phyloP scores from a whole-genome alignment of 1,140 invertebrate species.

The Aphelinus atriplicis region DNA sequence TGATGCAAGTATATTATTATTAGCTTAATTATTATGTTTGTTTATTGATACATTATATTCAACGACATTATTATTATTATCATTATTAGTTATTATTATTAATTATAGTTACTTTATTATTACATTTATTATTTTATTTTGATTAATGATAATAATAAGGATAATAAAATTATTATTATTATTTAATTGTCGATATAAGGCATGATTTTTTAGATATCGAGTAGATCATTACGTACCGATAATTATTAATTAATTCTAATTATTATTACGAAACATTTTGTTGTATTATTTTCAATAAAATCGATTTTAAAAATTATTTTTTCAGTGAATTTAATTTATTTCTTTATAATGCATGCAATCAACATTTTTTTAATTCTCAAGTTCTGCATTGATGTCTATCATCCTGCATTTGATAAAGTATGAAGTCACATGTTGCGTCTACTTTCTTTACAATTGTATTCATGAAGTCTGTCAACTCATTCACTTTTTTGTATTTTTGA shows the following conservation, averaged over 20 bases:
- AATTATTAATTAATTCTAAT: conserved; percentile 65
- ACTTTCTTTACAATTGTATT: conserved; percentile 2
- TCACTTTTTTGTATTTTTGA: conserved; percentile 46
- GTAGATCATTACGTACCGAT: conserved; percentile 64
- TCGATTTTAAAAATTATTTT: conserved; percentile 62
- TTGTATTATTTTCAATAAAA: conserved; percentile 69
- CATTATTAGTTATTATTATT: conserved; percentile 52
- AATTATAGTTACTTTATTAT: conserved; percentile 53
- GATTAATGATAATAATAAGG: conserved; percentile 55
- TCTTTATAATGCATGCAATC: too few relatives aligned
- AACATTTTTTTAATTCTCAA: too few relatives aligned
- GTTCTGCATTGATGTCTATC: too few relatives aligned
- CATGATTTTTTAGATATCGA: conserved; percentile 64
- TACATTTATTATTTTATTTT: conserved; percentile 61
- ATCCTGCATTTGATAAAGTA: too few relatives aligned
- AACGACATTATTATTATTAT: conserved; percentile 57
- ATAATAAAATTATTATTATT: conserved; percentile 53
- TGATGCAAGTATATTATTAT: conserved; percentile 57
- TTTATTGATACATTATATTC: conserved; percentile 65
- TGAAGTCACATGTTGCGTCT: conserved; percentile 25
- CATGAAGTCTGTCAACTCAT: conserved; percentile 37
- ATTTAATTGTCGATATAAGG: conserved; percentile 65
- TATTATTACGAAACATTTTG: conserved; percentile 62
- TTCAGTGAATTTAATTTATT: too few relatives aligned
- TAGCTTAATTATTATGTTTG: conserved; percentile 62